These are phyloP conservation scores for Biston betularia DNA, from an alignment of 2,888 invertebrate genomes.

Conservation along the genomic window DNA sequence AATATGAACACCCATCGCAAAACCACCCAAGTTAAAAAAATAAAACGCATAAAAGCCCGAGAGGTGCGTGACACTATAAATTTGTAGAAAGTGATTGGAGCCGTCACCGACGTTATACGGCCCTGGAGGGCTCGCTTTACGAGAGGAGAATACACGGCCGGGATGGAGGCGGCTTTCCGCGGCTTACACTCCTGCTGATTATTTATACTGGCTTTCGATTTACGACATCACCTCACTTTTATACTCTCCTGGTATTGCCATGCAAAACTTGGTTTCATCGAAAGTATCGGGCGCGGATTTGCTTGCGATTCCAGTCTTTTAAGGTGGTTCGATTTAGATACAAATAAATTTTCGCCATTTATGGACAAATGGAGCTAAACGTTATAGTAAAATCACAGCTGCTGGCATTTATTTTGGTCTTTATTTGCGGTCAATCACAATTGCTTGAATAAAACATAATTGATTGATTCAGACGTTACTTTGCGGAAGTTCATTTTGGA, in stretches of 20 bases:
- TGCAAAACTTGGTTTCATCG: not conserved
- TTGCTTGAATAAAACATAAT: too few relatives aligned
- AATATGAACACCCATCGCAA: too few relatives aligned
- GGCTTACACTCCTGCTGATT: constrained; percentile 1
- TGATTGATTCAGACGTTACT: too few relatives aligned
- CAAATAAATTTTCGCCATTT: too few relatives aligned
- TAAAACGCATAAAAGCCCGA: constrained; percentile 7
- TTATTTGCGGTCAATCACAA: too few relatives aligned
- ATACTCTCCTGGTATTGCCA: not conserved
- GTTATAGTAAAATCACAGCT: too few relatives aligned
- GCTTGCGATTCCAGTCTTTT: not conserved
- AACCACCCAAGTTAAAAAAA: not conserved
- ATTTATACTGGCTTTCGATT: constrained; percentile 12
- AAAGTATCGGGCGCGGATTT: not conserved
- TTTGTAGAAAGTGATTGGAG: constrained; percentile 10
- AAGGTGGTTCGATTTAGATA: too few relatives aligned
- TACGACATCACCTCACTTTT: constrained; percentile 8
- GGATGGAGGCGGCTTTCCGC: not conserved
- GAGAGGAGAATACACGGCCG: constrained; percentile 1
- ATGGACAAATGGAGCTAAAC: too few relatives aligned
- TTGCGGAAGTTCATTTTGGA: too few relatives aligned
- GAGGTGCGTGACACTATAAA: constrained; percentile 14
- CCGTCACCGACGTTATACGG: constrained; percentile 11
- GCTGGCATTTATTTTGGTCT: too few relatives aligned
- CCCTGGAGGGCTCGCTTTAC: constrained; percentile 11